A percentile compares a stretch with the other conserved stretches of the same genome.
phyloP scores from a whole-genome alignment of 2,113 vertebrate species.

The Hydrochoerus hydrochaeris region DNA sequence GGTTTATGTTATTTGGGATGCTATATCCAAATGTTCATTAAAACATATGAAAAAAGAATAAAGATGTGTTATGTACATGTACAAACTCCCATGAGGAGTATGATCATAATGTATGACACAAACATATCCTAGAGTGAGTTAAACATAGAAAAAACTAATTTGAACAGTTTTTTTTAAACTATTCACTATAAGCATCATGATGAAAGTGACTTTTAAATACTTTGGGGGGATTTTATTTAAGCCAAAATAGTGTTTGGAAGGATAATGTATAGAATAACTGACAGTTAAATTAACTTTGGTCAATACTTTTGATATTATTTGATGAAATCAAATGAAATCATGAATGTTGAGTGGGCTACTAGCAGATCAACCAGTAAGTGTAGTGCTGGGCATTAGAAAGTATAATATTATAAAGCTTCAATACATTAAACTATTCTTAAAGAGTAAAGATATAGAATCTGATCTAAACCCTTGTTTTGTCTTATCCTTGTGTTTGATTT shows the following conservation, averaged over 20 bases:
- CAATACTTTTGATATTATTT: conserved; percentile 12
- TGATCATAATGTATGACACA: not conserved
- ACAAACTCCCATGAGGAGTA: not conserved
- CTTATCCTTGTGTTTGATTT: not conserved
- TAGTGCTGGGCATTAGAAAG: not conserved
- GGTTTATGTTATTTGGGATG: not conserved
- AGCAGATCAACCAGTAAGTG: not conserved
- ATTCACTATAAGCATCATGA: not conserved
- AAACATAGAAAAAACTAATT: not conserved
- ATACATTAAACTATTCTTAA: not conserved
- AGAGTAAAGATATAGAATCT: not conserved
- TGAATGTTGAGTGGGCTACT: not conserved
- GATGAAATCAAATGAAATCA: not conserved
- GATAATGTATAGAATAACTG: not conserved
- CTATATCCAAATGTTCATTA: not conserved
- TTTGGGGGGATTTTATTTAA: conserved; percentile 31
- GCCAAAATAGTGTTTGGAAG: conserved; percentile 28
- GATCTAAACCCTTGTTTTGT: not conserved
- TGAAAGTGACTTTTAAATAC: not conserved
- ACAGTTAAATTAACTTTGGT: not conserved
- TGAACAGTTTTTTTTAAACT: not conserved
- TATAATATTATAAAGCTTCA: not conserved
- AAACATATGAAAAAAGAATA: not conserved
- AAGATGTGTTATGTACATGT: not conserved
- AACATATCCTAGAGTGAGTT: not conserved